Base-by-base conservation (phyloP, 2,113 vertebrate species). In the Rallus limicola region DNA sequence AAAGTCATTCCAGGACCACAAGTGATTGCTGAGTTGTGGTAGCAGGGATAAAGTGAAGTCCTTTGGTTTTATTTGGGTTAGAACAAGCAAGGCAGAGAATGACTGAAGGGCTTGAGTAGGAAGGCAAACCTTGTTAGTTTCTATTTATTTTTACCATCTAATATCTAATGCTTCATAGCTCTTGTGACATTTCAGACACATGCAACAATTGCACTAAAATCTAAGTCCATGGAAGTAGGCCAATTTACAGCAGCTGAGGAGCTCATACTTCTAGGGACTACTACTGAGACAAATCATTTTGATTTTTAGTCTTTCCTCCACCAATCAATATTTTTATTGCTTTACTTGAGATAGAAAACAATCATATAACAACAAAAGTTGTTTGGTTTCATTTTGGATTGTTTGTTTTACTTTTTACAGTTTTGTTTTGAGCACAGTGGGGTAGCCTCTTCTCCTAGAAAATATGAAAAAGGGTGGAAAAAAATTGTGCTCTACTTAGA, bases 261-360 rank as follows among this genome's bases (percentile, higher is more conserved):
- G 36, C 50, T 96, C 77, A 79, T 92, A 94, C 77, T 96, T 96
- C 76, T 79, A 82, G 59, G 36, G 72, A 86, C 88, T 74, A 40
- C 95, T 95, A 91, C 92, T 55, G 83, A 95, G 92, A 93, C 83
- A 95, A 94, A 96, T 96, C 44, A 96, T 95, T 96, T 78, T 88
- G 86, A 93, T 92, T 96, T 95, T 93, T 89, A 95, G 74, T 46
- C 65, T 95, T 95, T 93, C 81, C 67, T 92, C 86, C 63, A 92
- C 50, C 55, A 91, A 92, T 96, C 92, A 93, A 95, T 95, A 92
- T 80, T 88, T 94, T 89, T 96, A 92, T 96, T 92, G 77, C 86
- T 96, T 93, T 92, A 64, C 77, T 86, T 75, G 74, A 86, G 83
- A 84, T 36, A 94, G 77, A 92, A 96, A 95, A 88, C 88, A 94